phyloP scores from a whole-genome alignment of 2,888 invertebrate species.

The Rhingia rostrata region DNA sequence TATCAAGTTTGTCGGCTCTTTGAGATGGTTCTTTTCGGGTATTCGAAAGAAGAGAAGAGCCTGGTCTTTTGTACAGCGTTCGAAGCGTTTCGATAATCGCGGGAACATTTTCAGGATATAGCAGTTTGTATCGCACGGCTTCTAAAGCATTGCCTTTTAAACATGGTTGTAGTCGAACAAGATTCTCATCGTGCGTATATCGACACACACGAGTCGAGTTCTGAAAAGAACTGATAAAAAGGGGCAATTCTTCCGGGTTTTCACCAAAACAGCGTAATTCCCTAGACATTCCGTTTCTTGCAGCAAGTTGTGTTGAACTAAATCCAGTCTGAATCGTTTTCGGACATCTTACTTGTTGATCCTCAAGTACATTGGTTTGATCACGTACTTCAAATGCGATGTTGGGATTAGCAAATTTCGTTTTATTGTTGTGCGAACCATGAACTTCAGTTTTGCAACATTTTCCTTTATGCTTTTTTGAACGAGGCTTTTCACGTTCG shows the following conservation, averaged over 20 bases:
- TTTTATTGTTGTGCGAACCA: too few species aligned
- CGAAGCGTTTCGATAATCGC: not conserved
- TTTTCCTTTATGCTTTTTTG: conserved; percentile 1
- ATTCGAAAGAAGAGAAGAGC: too few species aligned
- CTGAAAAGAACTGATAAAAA: conserved; percentile 1
- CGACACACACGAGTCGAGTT: too few species aligned
- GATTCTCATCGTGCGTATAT: too few species aligned
- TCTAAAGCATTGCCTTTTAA: conserved; percentile 41
- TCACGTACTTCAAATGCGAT: too few species aligned
- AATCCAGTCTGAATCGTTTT: not conserved
- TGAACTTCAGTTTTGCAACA: not conserved
- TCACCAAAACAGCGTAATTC: conserved; percentile 6
- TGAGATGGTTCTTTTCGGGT: too few species aligned
- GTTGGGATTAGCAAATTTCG: too few species aligned
- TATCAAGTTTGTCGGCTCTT: conserved; percentile 4
- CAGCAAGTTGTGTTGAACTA: not conserved
- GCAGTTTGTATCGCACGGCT: not conserved
- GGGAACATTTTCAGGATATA: not conserved
- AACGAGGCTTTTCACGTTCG: not conserved
- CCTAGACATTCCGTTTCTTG: conserved; percentile 2
- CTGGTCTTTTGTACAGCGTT: not conserved
- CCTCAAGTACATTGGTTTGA: too few species aligned
- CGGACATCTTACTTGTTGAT: not conserved
- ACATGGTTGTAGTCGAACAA: not conserved
- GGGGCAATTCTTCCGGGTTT: conserved; percentile 22